These are phyloP conservation scores for Drosophila nikananu DNA, from an alignment of 1,140 invertebrate species.

Conservation along the genomic window DNA sequence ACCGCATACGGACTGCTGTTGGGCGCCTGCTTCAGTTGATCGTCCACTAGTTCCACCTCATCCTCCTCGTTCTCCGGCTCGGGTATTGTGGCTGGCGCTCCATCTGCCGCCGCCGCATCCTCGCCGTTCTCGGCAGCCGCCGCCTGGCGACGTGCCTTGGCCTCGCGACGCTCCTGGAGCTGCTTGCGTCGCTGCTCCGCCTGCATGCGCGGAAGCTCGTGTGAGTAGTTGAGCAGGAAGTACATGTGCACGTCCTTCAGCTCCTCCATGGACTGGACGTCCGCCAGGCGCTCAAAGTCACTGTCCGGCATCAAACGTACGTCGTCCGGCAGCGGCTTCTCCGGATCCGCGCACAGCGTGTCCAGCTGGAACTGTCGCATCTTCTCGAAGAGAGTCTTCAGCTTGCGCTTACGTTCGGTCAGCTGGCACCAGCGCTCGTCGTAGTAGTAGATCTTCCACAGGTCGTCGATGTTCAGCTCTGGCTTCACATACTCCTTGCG, in stretches of 20 bases:
- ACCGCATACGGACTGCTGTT: slow-evolving; percentile 94
- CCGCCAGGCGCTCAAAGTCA: slow-evolving; percentile 93
- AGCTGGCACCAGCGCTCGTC: slow-evolving; percentile 99
- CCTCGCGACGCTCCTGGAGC: slow-evolving; percentile 87
- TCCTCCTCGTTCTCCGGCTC: slow-evolving; percentile 87
- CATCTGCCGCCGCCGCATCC: slow-evolving; percentile 83
- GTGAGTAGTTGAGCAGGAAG: slow-evolving; percentile 96
- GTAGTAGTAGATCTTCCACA: slow-evolving; percentile 98
- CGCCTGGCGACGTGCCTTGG: slow-evolving; percentile 84
- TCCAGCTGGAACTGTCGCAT: slow-evolving; percentile 97
- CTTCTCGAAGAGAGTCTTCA: slow-evolving; percentile 94
- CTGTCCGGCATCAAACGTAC: slow-evolving; percentile 94
- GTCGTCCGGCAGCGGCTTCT: slow-evolving; percentile 93
- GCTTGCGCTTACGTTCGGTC: slow-evolving; percentile 93
- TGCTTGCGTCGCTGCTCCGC: slow-evolving; percentile 89
- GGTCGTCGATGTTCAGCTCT: slow-evolving; percentile 96
- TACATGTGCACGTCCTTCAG: slow-evolving; percentile 96
- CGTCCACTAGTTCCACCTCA: slow-evolving; percentile 87
- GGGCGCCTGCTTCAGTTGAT: slow-evolving; percentile 92
- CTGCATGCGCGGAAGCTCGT: slow-evolving; percentile 94
- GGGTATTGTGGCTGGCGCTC: not conserved
- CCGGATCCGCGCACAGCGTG: slow-evolving; percentile 92
- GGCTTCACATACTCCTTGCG: slow-evolving; percentile 99
- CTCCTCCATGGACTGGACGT: slow-evolving; percentile 95
- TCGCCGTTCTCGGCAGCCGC: slow-evolving; percentile 85